Evolutionary conservation across 1,140 invertebrate genomes (phyloP), one percentile per base, ranked within the genome.

Genomic region (Lepidotrigona ventralis): DNA sequence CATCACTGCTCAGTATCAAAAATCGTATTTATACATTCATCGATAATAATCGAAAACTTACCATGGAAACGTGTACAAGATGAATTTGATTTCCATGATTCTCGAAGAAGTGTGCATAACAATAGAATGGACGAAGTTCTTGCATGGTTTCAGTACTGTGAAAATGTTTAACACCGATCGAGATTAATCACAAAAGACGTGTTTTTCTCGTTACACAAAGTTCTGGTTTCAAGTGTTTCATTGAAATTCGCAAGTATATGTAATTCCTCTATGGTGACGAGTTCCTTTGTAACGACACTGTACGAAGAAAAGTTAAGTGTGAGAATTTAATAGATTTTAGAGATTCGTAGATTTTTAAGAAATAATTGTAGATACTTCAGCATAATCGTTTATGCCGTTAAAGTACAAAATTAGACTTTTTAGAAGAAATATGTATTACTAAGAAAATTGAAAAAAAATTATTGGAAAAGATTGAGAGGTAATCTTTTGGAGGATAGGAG

Each of bases 31-130:
- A 72, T 54, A 68, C 46, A 75, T 19, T 46, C 8, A 46, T 46
- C 21, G 17, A 5, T n/a, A 12, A 17, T 2, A 14, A 19, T 21
- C 14, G 12, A 21, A n/a, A 53, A 72, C 54, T 46, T 46, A 70
- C 53, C 33, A 71, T 19, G 23, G 33, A 54, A 54, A 39, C 12
- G 15, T 33, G 58, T 64, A 21, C 39, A 19, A 58, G 29, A 8
- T 39, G 79, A 53, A n/a, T 33, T 72, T 14, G 26, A 21, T 54
- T 74, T 74, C 6, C 70, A 66, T 74, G 51, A n/a, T 66, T 33
- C 46, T 64, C 1, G 26, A 73, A 23, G 21, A 26, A 8, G 39
- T 46, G 23, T 21, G 21, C 21, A n/a, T 58, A 29, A 23, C 66
- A 29, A 39, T 72, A 39, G 46, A 54, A 19, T 53, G 26, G 17